Conservation (phyloP, 2,888 invertebrate species). For the Pecten maximus region DNA sequence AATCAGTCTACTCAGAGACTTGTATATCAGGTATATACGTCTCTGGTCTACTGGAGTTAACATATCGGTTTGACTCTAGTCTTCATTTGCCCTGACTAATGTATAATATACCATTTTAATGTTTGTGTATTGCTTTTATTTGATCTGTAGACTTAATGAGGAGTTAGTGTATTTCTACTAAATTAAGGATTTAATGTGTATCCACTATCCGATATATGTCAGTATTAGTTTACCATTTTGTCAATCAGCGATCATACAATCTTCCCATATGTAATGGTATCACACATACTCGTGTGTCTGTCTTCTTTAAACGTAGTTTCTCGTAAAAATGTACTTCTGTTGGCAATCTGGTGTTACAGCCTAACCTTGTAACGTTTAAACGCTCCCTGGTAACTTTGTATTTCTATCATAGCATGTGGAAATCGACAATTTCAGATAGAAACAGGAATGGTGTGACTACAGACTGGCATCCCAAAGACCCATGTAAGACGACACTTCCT, state of each 20-base stretch:
- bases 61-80: no score
- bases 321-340: conserved; percentile 24
- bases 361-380: background rate
- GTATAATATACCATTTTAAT: no score
- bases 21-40: no score
- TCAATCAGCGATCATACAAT: background rate
- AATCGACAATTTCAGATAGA: conserved; percentile 16
- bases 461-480: background rate
- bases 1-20: no score
- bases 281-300: background rate
- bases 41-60: no score
- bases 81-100: no score
- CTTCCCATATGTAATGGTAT: background rate
- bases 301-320: background rate
- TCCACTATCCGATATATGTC: background rate
- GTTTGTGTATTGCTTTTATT: background rate
- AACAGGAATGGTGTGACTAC: background rate
- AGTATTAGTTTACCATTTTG: conserved; percentile 6
- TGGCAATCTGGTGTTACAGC: background rate
- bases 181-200: background rate
- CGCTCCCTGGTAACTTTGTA: background rate
- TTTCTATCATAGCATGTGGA: conserved; percentile 12
- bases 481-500: conserved; percentile 15
- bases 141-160: background rate
- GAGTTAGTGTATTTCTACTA: background rate